phyloP scores from a whole-genome alignment of 2,888 invertebrate genomes.

The Machimus rusticus region DNA sequence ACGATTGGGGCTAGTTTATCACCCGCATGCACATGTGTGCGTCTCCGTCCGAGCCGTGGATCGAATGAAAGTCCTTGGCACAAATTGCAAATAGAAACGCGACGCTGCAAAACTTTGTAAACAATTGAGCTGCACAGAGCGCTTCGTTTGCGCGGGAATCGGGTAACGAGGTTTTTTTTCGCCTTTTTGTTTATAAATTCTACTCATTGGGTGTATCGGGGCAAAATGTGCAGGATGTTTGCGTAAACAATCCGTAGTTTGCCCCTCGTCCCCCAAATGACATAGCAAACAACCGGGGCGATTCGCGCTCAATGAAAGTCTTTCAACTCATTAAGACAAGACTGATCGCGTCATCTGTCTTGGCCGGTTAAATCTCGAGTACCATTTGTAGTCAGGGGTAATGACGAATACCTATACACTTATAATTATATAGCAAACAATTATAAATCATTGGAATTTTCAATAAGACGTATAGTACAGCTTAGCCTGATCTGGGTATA shows the following conservation, averaged over 20 bases:
- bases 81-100: constrained; percentile 25
- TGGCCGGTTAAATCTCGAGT: neutral
- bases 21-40: neutral
- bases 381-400: neutral
- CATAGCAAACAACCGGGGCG: neutral
- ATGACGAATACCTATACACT: neutral
- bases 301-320: neutral
- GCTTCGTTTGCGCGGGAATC: neutral
- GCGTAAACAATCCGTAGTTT: neutral
- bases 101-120: constrained; percentile 14
- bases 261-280: neutral
- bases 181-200: neutral
- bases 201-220: neutral
- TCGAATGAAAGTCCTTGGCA: constrained; percentile 17
- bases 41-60: neutral
- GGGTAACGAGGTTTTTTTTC: neutral
- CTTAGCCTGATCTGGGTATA: neutral
- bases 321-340: neutral
- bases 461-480: neutral
- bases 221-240: neutral
- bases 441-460: neutral
- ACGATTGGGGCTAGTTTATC: neutral
- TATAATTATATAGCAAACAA: neutral
- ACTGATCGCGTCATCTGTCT: neutral
- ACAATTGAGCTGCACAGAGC: neutral